phyloP scores from a whole-genome alignment of 2,113 vertebrate species.

The Phainopepla nitens region DNA sequence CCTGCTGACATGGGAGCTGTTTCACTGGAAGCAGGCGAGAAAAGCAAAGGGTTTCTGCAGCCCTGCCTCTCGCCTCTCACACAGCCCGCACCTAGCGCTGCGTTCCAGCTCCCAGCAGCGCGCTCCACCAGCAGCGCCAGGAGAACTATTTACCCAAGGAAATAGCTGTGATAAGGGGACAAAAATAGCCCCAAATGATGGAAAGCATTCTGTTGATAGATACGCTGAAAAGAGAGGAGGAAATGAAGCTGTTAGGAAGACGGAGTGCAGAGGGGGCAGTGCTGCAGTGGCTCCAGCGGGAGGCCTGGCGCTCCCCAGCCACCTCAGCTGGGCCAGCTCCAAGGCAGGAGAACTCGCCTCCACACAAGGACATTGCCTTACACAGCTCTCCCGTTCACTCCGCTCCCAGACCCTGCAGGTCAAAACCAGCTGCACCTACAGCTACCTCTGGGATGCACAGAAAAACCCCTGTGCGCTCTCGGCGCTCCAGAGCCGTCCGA shows the following conservation, averaged over 20 bases:
- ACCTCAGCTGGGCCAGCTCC: background rate
- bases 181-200: conserved; percentile 78
- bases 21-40: background rate
- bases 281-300: background rate
- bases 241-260: conserved; percentile 71
- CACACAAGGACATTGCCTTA: background rate
- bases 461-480: rapidly evolving
- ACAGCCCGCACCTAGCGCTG: background rate
- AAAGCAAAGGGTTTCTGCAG: background rate
- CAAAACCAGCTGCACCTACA: rapidly evolving
- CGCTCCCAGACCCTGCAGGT: background rate
- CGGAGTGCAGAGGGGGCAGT: background rate
- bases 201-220: conserved; percentile 62
- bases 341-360: background rate
- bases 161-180: conserved; percentile 77
- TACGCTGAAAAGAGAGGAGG: conserved; percentile 68
- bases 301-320: background rate
- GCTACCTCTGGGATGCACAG: background rate
- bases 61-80: background rate
- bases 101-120: conserved; percentile 5
- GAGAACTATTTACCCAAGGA: conserved; percentile 76
- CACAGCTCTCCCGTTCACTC: background rate
- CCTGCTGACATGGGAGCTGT: background rate
- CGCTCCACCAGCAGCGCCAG: conserved; percentile 65
- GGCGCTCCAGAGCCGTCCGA: background rate